Base-by-base conservation (phyloP, 2,797 vertebrate species). In the Notolabrus celidotus region DNA sequence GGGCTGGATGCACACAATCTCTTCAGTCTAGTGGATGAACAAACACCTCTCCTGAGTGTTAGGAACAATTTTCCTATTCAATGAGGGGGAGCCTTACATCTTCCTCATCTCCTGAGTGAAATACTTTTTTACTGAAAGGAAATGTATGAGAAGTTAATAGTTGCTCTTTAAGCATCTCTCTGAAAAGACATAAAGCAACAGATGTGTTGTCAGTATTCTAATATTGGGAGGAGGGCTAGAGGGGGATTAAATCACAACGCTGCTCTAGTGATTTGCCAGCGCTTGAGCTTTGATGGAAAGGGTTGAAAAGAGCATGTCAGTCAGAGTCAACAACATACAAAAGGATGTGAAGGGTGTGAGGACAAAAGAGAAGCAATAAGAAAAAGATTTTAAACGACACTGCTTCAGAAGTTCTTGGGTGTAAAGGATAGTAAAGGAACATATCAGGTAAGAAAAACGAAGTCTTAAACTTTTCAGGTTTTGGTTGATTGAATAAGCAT, bases 241-340 rank as follows among this genome's bases (percentile, higher is more conserved):
- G 39, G 79, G 75, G 90, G 93, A 93, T 94, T 94, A 94, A 89
- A 82, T 62, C 68, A 63, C 66, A 83, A 79, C 70, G 55, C 74
- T 69, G 88, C 88, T 92, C 81, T 80, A 85, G 90, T 90, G 90
- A 94, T 94, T 94, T 92, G 92, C 84, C 84, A 88, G 85, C 5
- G 76, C 83, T 92, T 90, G 79, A 83, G 89, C 82, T 89, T 90
- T 87, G 88, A 88, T 85, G 76, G 74, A 79, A 61, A 72, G 67
- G 80, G 59, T 75, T 79, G 93, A 88, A 93, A 74, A 86, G 86
- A 88, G 77, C 39, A 54, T 74, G 81, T 58, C 82, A 80, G 86
- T 82, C 56, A 66, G 56, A 84, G 56, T 67, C 76, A 52, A 54
- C 80, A 17, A 63, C 74, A 29, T 27, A 63, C 43, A 25, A 51